Conservation (phyloP, 1,140 invertebrate genomes). For the Schlechtendalia chinensis region DNA sequence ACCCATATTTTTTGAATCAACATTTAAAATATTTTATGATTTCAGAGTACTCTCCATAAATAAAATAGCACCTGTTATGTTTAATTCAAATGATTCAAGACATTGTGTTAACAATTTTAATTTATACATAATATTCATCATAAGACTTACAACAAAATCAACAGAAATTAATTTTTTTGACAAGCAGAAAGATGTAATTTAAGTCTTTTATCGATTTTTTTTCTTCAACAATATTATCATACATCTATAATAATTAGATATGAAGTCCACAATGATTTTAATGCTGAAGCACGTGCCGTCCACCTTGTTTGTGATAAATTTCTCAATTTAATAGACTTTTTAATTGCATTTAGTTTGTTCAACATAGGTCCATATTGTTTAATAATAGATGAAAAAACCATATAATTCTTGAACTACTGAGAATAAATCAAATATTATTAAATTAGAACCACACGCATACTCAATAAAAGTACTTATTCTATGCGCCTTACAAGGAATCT, state of each 20-base stretch:
- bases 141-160: slow-evolving; percentile 26
- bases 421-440: slow-evolving; percentile 13
- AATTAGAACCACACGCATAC: slow-evolving; percentile 18
- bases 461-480: slow-evolving; percentile 28
- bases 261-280: slow-evolving; percentile 13
- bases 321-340: too few species aligned
- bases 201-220: slow-evolving; percentile 1
- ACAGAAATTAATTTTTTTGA: slow-evolving; percentile 23
- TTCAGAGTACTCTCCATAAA: too few species aligned
- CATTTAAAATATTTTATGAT: too few species aligned
- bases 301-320: slow-evolving; percentile 45
- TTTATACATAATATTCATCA: slow-evolving; percentile 35
- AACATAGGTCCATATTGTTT: slow-evolving; percentile 22
- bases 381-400: slow-evolving; percentile 32
- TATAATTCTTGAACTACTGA: slow-evolving; percentile 15
- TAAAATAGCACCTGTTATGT: too few species aligned
- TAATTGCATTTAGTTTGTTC: slow-evolving; percentile 3
- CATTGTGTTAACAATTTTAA: slow-evolving; percentile 23
- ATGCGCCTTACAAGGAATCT: slow-evolving; percentile 44
- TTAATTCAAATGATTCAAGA: slow-evolving; percentile 26
- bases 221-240: slow-evolving; percentile 26
- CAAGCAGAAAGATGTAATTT: slow-evolving; percentile 6
- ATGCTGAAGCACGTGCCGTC: slow-evolving; percentile 9
- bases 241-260: slow-evolving; percentile 17
- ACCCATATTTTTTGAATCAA: background rate